Percentiles rank a stretch among this genome's conserved stretches.
Evolutionary conservation across 2,888 invertebrate species (phyloP).

Genomic region (Drosophila pseudotalamancana): DNA sequence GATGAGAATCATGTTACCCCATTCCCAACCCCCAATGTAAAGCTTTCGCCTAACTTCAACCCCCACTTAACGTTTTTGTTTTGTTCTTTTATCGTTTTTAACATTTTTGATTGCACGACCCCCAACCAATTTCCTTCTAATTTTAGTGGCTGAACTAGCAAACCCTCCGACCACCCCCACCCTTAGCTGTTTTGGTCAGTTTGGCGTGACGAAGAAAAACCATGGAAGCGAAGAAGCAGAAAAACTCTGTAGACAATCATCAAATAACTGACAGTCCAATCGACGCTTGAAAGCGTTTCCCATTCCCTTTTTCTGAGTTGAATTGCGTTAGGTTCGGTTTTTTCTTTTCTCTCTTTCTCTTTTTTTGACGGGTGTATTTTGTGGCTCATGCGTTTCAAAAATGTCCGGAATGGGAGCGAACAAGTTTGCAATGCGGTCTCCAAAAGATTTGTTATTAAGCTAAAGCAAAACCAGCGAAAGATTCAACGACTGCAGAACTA

Average conservation of each 20-base stretch:
- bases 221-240: constrained; percentile 29
- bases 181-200: constrained; percentile 56
- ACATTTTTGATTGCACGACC: constrained; percentile 35
- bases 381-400: constrained; percentile 4
- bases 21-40: not conserved
- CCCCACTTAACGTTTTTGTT: constrained; percentile 5
- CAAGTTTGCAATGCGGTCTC: constrained; percentile 25
- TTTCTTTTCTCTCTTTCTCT: not conserved
- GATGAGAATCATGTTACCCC: constrained; percentile 12
- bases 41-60: not conserved
- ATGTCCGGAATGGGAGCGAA: not conserved
- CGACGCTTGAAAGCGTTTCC: constrained; percentile 53
- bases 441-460: constrained; percentile 4
- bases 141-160: constrained; percentile 30
- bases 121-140: constrained; percentile 29
- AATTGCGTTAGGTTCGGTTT: constrained; percentile 17
- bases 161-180: not conserved
- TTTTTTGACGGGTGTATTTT: not conserved
- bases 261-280: constrained; percentile 66
- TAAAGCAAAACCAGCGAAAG: not conserved
- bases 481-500: not conserved
- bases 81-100: constrained; percentile 11
- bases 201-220: constrained; percentile 45
- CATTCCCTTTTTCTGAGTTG: constrained; percentile 12
- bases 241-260: constrained; percentile 56